These are phyloP conservation scores for Scolanthus callimorphus DNA, from an alignment of 92 coral and sea anemone species.

Conservation along the genomic window DNA sequence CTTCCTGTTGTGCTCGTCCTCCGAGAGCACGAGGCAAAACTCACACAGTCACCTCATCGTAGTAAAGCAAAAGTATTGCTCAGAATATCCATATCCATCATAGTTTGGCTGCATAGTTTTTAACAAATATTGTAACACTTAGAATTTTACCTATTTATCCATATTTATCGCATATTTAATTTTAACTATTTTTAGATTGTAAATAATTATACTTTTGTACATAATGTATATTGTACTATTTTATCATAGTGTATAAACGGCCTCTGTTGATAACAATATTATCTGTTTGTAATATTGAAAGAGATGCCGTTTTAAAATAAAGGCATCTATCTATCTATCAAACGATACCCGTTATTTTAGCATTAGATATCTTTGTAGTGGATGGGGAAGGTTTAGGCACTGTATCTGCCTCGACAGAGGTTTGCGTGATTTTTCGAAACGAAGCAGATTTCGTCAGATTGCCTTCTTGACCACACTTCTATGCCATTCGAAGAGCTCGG, in stretches of 20 bases:
- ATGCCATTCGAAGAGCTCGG: not conserved
- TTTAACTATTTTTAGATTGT: too few species aligned
- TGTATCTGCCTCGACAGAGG: not conserved
- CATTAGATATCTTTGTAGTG: not conserved
- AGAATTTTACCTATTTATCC: too few species aligned
- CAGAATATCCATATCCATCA: conserved; percentile 20
- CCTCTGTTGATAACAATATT: too few species aligned
- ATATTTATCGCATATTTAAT: too few species aligned
- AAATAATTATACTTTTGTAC: too few species aligned
- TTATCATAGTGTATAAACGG: too few species aligned
- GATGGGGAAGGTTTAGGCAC: not conserved
- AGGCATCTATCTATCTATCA: too few species aligned
- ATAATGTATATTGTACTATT: too few species aligned
- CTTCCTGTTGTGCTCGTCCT: conserved; percentile 5
- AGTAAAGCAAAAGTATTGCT: conserved; percentile 4
- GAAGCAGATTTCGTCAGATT: not conserved
- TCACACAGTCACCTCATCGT: conserved; percentile 24
- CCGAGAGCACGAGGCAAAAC: conserved; percentile 11
- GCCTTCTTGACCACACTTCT: not conserved
- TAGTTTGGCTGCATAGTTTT: too few species aligned
- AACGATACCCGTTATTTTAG: not conserved
- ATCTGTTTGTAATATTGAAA: too few species aligned
- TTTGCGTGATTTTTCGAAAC: not conserved
- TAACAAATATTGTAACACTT: too few species aligned
- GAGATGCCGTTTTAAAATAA: too few species aligned